Evolutionary conservation across 2,797 vertebrate species (phyloP).

Genomic region (Pempheris klunzingeri): DNA sequence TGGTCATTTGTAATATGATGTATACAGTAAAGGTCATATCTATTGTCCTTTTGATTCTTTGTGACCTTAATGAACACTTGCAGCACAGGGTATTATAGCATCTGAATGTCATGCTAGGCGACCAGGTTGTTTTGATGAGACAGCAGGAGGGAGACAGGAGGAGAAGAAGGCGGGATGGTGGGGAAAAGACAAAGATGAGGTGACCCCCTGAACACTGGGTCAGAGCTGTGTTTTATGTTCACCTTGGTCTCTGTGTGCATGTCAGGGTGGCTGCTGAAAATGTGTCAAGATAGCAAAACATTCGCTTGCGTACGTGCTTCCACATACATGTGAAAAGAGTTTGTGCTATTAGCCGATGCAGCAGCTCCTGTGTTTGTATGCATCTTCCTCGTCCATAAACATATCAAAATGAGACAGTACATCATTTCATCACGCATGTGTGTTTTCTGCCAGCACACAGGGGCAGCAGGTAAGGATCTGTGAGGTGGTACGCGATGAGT

Average conservation of each 20-base stretch:
- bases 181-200: slow-evolving; percentile 13
- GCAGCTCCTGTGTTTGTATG: background rate
- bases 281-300: slow-evolving; percentile 33
- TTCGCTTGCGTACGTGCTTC: background rate
- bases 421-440: slow-evolving; percentile 3
- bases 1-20: background rate
- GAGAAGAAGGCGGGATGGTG: background rate
- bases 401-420: background rate
- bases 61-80: slow-evolving; percentile 29
- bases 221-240: slow-evolving; percentile 15
- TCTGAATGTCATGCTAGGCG: slow-evolving; percentile 1
- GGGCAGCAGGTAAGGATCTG: background rate
- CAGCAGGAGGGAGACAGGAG: background rate
- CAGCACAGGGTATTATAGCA: background rate
- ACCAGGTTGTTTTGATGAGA: background rate
- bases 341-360: slow-evolving; percentile 6
- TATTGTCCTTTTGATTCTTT: slow-evolving; percentile 50
- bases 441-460: slow-evolving; percentile 7
- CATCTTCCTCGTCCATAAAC: background rate
- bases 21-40: slow-evolving; percentile 17
- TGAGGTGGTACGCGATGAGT: slow-evolving; percentile 16
- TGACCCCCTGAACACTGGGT: slow-evolving; percentile 31
- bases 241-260: slow-evolving; percentile 6
- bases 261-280: slow-evolving; percentile 1
- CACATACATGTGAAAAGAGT: background rate